Evolutionary conservation across 2,113 vertebrate genomes (phyloP).

Genomic region (Dasyurus viverrinus): DNA sequence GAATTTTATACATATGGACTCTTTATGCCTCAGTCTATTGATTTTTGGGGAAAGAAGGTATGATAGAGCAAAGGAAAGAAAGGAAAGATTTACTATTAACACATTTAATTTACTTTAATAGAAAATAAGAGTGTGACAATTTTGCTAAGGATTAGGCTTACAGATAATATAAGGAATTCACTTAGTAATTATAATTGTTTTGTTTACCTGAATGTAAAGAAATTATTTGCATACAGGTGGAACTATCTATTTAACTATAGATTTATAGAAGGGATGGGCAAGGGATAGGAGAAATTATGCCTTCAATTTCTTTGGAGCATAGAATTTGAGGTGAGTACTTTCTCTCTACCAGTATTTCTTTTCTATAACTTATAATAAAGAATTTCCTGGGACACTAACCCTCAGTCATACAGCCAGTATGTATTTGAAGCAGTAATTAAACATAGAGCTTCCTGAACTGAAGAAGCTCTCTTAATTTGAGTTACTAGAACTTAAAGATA

Average conservation of each 20-base stretch:
- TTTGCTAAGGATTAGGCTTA: neutral
- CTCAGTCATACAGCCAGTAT: neutral
- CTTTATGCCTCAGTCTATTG: neutral
- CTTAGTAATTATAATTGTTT: neutral
- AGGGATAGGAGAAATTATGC: neutral
- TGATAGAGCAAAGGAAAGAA: neutral
- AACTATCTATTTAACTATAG: neutral
- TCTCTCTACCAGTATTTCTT: neutral
- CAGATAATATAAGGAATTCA: neutral
- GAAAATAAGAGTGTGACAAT: neutral
- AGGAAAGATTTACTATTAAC: neutral
- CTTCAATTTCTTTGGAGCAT: neutral
- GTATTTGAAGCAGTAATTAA: neutral
- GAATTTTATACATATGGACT: neutral
- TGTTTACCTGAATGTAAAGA: neutral
- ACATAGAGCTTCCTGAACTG: neutral
- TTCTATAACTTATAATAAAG: neutral
- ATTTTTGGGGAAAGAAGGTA: neutral
- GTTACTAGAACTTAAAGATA: neutral
- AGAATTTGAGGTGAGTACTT: neutral
- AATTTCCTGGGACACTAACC: neutral
- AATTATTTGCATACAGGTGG: neutral
- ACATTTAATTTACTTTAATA: neutral
- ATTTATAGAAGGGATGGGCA: neutral
- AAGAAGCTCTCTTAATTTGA: neutral